Evolutionary conservation across 2,888 invertebrate genomes (phyloP).

Genomic region (Liodrosophila aerea): DNA sequence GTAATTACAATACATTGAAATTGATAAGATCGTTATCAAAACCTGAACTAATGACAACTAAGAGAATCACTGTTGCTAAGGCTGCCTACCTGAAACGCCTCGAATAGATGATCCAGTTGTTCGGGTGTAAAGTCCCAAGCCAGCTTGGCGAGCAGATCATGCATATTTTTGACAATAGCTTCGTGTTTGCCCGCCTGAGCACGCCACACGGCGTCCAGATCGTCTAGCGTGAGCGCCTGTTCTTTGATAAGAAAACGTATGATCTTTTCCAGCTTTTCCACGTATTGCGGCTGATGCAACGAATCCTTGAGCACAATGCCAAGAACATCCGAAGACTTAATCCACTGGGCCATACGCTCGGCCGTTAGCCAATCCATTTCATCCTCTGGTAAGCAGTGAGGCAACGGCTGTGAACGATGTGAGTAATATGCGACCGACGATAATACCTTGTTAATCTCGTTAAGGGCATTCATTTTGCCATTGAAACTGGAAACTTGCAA

Average conservation of each 20-base stretch:
- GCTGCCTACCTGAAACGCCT: slow-evolving; percentile 93
- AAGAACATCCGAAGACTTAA: slow-evolving; percentile 96
- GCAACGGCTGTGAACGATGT: slow-evolving; percentile 86
- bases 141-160: slow-evolving; percentile 96
- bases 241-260: slow-evolving; percentile 98
- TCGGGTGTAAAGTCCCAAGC: slow-evolving; percentile 99
- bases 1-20: slow-evolving; percentile 50
- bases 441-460: slow-evolving; percentile 98
- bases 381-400: slow-evolving; percentile 87
- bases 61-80: background rate
- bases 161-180: slow-evolving; percentile 98
- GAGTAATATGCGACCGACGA: slow-evolving; percentile 95
- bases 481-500: slow-evolving; percentile 98
- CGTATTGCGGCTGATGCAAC: slow-evolving; percentile 98
- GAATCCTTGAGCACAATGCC: slow-evolving; percentile 97
- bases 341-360: slow-evolving; percentile 98
- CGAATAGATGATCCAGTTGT: slow-evolving; percentile 97
- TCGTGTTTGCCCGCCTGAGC: slow-evolving; percentile 99
- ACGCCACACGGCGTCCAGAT: slow-evolving; percentile 97
- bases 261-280: slow-evolving; percentile 98
- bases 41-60: background rate
- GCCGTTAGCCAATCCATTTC: slow-evolving; percentile 97
- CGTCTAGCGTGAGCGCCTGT: slow-evolving; percentile 92
- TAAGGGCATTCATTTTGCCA: slow-evolving; percentile 99
- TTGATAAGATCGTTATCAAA: background rate